phyloP scores from a whole-genome alignment of 2,888 invertebrate genomes.

The Lumbricus terrestris region DNA sequence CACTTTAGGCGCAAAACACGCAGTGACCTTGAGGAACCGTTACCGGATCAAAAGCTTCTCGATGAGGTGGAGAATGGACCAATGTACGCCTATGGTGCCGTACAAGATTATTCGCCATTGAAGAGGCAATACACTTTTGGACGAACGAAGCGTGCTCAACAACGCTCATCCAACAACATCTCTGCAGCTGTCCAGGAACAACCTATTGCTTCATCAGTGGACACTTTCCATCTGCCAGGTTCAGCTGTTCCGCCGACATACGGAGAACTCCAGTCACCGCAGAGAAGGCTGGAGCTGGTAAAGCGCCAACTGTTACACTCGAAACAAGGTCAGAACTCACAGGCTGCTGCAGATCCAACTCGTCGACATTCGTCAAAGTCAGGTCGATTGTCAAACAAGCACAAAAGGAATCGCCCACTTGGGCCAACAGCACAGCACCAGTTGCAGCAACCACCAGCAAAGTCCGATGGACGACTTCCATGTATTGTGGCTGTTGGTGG shows the following conservation, averaged over 20 bases:
- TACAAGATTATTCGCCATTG: neutral
- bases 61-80: no score
- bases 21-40: neutral
- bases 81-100: neutral
- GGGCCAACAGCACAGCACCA: neutral
- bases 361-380: neutral
- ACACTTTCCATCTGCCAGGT: neutral
- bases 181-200: neutral
- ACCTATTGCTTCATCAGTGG: neutral
- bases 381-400: neutral
- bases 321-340: neutral
- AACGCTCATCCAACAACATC: neutral
- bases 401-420: neutral
- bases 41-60: neutral
- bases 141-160: neutral
- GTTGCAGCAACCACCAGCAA: neutral
- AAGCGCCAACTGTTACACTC: neutral
- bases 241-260: neutral
- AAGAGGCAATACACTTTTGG: neutral
- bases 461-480: neutral
- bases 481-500: constrained; percentile 43
- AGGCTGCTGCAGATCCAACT: neutral
- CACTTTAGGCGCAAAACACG: neutral
- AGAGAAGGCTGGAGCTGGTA: neutral
- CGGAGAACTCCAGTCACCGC: neutral